Evolutionary conservation across 2,888 invertebrate species (phyloP).

Genomic region (Agrotis segetum): DNA sequence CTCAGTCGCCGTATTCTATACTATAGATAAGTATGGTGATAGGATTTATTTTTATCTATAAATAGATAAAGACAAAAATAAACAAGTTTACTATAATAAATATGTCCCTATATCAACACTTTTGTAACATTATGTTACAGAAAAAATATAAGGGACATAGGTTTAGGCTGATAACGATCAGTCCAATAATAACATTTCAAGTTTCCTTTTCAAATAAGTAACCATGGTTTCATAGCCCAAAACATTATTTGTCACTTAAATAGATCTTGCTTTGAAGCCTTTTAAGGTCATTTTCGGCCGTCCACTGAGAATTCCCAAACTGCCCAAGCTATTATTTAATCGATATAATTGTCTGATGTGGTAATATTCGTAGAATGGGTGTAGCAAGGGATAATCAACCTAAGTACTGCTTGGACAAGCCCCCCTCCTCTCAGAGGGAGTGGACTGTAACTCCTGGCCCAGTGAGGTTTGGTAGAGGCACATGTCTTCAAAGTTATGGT

Average conservation of each 20-base stretch:
- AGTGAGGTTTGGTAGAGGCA: too few species aligned
- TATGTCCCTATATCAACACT: too few species aligned
- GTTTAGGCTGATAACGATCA: slow-evolving; percentile 1
- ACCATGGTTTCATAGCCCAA: neutral
- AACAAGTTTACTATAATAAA: neutral
- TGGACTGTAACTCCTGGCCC: too few species aligned
- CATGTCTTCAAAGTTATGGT: too few species aligned
- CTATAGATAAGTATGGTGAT: too few species aligned
- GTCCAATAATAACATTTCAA: slow-evolving; percentile 12
- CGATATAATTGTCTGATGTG: neutral
- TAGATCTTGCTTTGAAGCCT: neutral
- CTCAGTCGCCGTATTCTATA: too few species aligned
- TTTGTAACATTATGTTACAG: neutral
- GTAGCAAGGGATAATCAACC: too few species aligned
- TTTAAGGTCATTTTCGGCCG: slow-evolving; percentile 2
- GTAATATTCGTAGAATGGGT: neutral
- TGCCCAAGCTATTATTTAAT: neutral
- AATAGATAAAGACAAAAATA: neutral
- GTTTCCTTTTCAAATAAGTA: slow-evolving; percentile 4
- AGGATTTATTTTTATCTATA: too few species aligned
- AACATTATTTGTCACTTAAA: neutral
- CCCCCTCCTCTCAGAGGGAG: too few species aligned
- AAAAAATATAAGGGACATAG: neutral
- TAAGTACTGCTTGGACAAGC: too few species aligned
- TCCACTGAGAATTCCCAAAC: too few species aligned